Base-by-base conservation (phyloP, 2,113 vertebrate genomes). In the Oncorhynchus tshawytscha region DNA sequence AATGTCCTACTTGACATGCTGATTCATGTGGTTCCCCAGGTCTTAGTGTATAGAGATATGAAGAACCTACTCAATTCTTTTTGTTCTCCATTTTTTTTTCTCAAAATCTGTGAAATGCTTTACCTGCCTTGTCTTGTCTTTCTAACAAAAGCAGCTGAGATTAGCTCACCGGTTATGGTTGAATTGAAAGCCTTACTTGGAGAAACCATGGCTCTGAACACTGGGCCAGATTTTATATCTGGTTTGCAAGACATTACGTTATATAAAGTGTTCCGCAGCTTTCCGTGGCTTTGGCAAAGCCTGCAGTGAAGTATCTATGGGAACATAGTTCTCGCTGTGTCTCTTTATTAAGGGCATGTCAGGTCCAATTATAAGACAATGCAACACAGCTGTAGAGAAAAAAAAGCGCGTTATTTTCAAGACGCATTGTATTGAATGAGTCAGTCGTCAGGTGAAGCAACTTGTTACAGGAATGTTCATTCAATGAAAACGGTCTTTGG, bases 281-380 rank as follows among this genome's bases (percentile, higher is more conserved):
- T 75, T 73, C 66, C 73, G 77, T 81, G 78, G 82, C 27, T 87
- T 88, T 89, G 86, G 79, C 76, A 74, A n/a, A 4, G 71, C 70
- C 18, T 39, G 18, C 66, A 64, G 57, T 68, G 34, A 67, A 25
- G 15, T 59, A 57, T 79, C 77, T 39, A n/a, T 80, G 57, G 74
- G 24, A 88, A 81, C 77, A 54, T 71, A 71, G 64, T 67, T 82
- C 62, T 82, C 62, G 75, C 77, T 76, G 79, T 7, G 18, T 25
- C 29, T 73, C 5, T 18, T 24, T 67, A 81, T 82, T 79, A 79
- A 78, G 77, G 72, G 71, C 31, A 70, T 39, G 70, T 74, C 54
- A 34, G 66, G 54, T 62, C 59, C 66, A 15, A 39, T 82, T 79
- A 82, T 79, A 74, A 77, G 67, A 84, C 15, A 70, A 67, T 1